Base-by-base conservation (phyloP, 53 echinoderm and acorn worm species). In the Astropecten irregularis region DNA sequence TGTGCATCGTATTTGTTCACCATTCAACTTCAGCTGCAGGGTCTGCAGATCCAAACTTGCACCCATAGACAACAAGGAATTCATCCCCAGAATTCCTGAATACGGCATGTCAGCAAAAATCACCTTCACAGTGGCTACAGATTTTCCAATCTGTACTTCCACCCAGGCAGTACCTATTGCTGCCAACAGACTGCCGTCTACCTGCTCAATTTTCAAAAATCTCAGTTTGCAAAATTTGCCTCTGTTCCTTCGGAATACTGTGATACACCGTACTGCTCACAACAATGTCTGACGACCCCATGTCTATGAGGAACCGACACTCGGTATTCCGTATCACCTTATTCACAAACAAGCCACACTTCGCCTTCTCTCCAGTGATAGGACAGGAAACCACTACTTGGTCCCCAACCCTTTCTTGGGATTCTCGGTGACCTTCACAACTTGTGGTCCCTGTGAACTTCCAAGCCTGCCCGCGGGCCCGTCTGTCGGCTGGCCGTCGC, bases 81-180 rank as follows among this genome's bases (percentile, higher is more conserved):
- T 52, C 57, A 86, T 76, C 2, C 86, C 86, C 34, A 86, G 40
- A 11, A 71, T 69, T 19, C 67, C 86, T 26, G 66, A 40, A 48
- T 37, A 8, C 61, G 39, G 59, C 2, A 84, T 50, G 26, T 91
- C 91, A 15, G 91, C 88, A 71, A 91, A 88, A 18, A 88, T 64
- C 10, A 40, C 91, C n/a, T 61, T 77, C 3, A 84, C 48, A 1
- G 77, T 13, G 2, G 33, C 48, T 13, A 47, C 23, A 0, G 89
- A 64, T 27, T 9, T 55, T 9, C 89, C 89, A 15, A 89, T 59
- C 13, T 15, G 47, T 3, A 89, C 46, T 8, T 89, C 84, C 26
- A 89, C 16, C 73, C 54, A 65, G 0, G 88, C 88, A 29, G 55
- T 33, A 23, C 91, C 91, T 20, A 56, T 13, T 2, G 57, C 60